Evolutionary conservation across 2,113 vertebrate species (phyloP).

Genomic region (Neoarius graeffei): DNA sequence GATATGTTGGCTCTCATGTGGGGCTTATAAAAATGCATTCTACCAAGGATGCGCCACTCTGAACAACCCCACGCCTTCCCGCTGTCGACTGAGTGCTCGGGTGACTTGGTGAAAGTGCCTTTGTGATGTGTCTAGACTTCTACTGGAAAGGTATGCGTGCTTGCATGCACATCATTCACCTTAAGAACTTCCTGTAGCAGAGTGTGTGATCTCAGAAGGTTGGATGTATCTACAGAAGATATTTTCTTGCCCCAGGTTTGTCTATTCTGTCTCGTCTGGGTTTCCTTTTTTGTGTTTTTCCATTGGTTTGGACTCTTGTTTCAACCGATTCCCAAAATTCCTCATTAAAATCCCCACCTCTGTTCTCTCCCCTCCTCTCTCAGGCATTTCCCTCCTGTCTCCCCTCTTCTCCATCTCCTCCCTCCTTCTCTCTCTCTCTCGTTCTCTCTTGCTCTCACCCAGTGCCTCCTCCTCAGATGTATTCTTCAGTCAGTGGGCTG

Average conservation of each 20-base stretch:
- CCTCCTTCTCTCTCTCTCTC: slow-evolving; percentile 29
- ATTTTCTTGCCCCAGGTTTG: neutral
- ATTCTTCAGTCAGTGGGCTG: slow-evolving; percentile 73
- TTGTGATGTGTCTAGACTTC: neutral
- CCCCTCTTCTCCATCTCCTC: slow-evolving; percentile 7
- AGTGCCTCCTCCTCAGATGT: slow-evolving; percentile 62
- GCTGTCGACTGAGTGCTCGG: neutral
- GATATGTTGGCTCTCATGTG: slow-evolving; percentile 58
- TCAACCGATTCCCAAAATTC: slow-evolving; percentile 21
- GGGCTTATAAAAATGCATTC: slow-evolving; percentile 62
- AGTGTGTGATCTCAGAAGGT: neutral
- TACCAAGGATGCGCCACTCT: slow-evolving; percentile 30
- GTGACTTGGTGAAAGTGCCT: neutral
- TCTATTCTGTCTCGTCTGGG: neutral
- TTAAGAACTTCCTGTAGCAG: neutral
- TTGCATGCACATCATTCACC: neutral
- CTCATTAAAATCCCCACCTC: slow-evolving; percentile 28
- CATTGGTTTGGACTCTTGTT: neutral
- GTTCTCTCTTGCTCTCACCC: slow-evolving; percentile 20
- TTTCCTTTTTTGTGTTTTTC: neutral
- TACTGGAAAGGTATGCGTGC: neutral
- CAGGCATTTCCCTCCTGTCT: slow-evolving; percentile 43
- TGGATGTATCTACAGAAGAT: neutral
- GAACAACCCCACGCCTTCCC: neutral
- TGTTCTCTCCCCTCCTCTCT: slow-evolving; percentile 61